Evolutionary conservation across 1,140 invertebrate species (phyloP).

Genomic region (Drosophila takahashii): DNA sequence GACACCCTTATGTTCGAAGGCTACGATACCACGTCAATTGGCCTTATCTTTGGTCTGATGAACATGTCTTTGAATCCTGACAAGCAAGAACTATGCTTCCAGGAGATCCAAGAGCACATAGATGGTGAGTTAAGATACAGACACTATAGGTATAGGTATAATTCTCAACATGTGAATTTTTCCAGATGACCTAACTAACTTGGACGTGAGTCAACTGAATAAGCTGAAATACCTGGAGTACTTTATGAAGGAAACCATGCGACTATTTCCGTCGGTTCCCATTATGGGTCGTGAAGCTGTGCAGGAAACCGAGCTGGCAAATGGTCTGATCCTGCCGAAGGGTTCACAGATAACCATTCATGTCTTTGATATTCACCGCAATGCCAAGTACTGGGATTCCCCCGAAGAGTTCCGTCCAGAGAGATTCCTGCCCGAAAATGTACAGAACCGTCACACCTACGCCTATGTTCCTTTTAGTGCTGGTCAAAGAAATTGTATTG

Average conservation of each 20-base stretch:
- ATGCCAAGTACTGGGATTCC: slow-evolving; percentile 87
- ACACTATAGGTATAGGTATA: neutral
- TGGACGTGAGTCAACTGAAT: slow-evolving; percentile 85
- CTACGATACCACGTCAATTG: slow-evolving; percentile 90
- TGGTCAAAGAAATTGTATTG: slow-evolving; percentile 77
- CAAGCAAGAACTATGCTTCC: slow-evolving; percentile 87
- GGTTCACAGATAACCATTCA: slow-evolving; percentile 85
- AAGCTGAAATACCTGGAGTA: slow-evolving; percentile 89
- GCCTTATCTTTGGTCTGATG: slow-evolving; percentile 87
- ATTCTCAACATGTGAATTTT: too few species aligned
- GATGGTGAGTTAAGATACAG: slow-evolving; percentile 16
- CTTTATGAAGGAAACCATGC: slow-evolving; percentile 87
- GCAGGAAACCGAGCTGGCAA: slow-evolving; percentile 84
- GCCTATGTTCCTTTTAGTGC: slow-evolving; percentile 87
- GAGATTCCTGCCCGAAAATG: slow-evolving; percentile 89
- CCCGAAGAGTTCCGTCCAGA: slow-evolving; percentile 91
- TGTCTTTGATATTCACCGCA: slow-evolving; percentile 86
- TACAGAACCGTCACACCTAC: slow-evolving; percentile 79
- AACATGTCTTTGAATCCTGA: slow-evolving; percentile 87
- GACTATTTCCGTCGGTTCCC: slow-evolving; percentile 89
- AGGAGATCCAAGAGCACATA: slow-evolving; percentile 71
- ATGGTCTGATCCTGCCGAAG: slow-evolving; percentile 84
- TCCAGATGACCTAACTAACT: slow-evolving; percentile 54
- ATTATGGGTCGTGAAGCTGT: slow-evolving; percentile 86
- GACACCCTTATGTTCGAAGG: slow-evolving; percentile 93